A percentile compares a stretch with the other conserved stretches of the same genome.
These are phyloP conservation scores for Stegastes partitus DNA, from an alignment of 2,113 vertebrate genomes.

Conservation along the genomic window DNA sequence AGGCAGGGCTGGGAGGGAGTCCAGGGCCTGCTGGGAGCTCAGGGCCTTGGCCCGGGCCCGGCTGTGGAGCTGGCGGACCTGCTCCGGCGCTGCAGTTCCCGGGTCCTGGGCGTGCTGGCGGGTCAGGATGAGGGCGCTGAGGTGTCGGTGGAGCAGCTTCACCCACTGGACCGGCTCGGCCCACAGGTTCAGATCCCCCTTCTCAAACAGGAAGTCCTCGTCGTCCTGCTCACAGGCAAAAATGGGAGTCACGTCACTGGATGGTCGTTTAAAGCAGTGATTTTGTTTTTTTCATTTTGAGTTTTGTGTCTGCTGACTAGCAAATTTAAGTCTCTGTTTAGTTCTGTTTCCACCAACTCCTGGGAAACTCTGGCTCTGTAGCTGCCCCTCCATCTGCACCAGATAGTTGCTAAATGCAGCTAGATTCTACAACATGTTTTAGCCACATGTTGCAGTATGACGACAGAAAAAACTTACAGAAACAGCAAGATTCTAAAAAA, in stretches of 20 bases:
- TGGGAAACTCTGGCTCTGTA: too few species aligned
- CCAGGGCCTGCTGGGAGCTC: constrained; percentile 70
- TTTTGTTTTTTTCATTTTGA: too few species aligned
- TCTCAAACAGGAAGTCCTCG: constrained; percentile 94
- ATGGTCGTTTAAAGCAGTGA: not conserved
- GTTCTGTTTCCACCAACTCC: not conserved
- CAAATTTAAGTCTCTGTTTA: not conserved
- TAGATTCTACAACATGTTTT: too few species aligned
- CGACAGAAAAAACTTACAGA: too few species aligned
- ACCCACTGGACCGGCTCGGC: constrained; percentile 90
- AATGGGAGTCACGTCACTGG: not conserved
- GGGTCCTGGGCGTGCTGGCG: constrained; percentile 24
- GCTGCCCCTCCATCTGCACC: not conserved
- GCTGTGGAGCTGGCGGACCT: constrained; percentile 61
- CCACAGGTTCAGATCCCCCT: constrained; percentile 94
- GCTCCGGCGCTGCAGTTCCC: constrained; percentile 17
- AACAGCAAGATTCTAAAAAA: too few species aligned
- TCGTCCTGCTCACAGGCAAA: constrained; percentile 83
- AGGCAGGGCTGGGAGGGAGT: constrained; percentile 84
- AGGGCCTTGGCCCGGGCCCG: constrained; percentile 70
- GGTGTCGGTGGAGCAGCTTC: constrained; percentile 85
- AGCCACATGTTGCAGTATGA: too few species aligned
- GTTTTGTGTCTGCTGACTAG: too few species aligned
- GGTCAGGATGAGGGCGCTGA: constrained; percentile 74
- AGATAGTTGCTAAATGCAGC: too few species aligned